Conservation (phyloP, 2,888 invertebrate genomes). For the Icerya purchasi region DNA sequence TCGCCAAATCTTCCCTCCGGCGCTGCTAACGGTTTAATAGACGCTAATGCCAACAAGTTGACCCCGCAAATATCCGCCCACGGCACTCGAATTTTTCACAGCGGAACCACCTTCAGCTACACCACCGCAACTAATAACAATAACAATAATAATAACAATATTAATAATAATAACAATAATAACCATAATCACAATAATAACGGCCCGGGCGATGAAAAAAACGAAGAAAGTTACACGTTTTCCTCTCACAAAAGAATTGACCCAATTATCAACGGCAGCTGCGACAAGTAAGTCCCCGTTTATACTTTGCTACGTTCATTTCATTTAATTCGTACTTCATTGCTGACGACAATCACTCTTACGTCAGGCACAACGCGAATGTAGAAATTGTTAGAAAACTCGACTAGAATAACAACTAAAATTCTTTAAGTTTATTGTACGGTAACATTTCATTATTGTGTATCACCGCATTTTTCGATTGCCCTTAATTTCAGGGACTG, state of each 20-base stretch:
- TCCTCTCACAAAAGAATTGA: neutral
- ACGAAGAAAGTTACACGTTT: neutral
- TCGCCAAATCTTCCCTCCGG: neutral
- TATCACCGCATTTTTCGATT: too few species aligned
- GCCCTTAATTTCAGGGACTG: too few species aligned
- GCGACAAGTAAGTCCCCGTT: neutral
- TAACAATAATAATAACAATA: neutral
- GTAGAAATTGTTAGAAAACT: too few species aligned
- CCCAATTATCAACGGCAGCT: neutral
- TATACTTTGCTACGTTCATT: too few species aligned
- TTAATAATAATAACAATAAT: neutral
- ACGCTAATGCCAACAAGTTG: neutral
- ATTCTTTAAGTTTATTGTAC: too few species aligned
- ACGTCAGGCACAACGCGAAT: too few species aligned
- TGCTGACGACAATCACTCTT: too few species aligned
- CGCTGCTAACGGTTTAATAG: neutral
- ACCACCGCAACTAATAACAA: neutral
- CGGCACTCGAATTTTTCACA: too few species aligned
- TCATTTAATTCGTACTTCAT: too few species aligned
- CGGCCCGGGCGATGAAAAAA: neutral
- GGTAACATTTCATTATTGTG: too few species aligned
- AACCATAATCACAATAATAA: neutral
- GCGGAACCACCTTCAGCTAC: neutral
- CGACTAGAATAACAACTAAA: too few species aligned
- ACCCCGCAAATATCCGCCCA: neutral